Base-by-base conservation (phyloP, 2,888 invertebrate genomes). In the Ceraclea dissimilis region DNA sequence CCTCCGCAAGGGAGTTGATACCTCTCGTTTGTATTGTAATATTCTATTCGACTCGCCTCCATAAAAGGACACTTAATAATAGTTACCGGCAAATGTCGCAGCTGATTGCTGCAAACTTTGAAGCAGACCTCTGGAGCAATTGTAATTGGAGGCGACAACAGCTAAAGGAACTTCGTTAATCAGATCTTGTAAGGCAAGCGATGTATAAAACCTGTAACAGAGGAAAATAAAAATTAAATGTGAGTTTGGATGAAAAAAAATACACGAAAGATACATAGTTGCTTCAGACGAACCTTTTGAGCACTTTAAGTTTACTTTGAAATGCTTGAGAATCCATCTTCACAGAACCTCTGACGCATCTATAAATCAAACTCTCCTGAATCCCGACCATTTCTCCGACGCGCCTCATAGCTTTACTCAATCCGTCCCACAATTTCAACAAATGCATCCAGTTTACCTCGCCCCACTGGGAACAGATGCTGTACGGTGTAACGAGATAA, bases 61-160 rank as follows among this genome's bases (percentile, higher is more conserved):
- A n/a, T n/a, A n/a, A n/a, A n/a, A n/a, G n/a, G n/a, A n/a, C n/a
- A n/a, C n/a, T n/a, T n/a, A n/a, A n/a, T n/a, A n/a, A n/a, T n/a
- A n/a, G n/a, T n/a, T 21, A 88, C 90, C 91, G 54, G 97, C 95
- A 80, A 96, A 97, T 33, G 94, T 93, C 33, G 97, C 88, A 1
- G 97, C 89, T 56, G 90, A 87, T 71, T 96, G 95, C 71, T 99
- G 98, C 22, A 99, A 78, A 56, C 90, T 86, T 75, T 99, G 98
- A 19, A 99, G 74, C 71, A 92, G 83, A 13, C 98, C 98, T 53
- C 95, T 84, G 54, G 87, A 85, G 66, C 92, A 91, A 64, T 84
- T 85, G 69, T 88, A 98, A 70, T 93, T 95, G 10, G 69, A 68
- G n/a, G 92, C 88, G 1, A 95, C 94, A 53, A 80, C 76, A 54